These are phyloP conservation scores for Mixornis gularis DNA, from an alignment of 2,113 vertebrate species.

Conservation along the genomic window DNA sequence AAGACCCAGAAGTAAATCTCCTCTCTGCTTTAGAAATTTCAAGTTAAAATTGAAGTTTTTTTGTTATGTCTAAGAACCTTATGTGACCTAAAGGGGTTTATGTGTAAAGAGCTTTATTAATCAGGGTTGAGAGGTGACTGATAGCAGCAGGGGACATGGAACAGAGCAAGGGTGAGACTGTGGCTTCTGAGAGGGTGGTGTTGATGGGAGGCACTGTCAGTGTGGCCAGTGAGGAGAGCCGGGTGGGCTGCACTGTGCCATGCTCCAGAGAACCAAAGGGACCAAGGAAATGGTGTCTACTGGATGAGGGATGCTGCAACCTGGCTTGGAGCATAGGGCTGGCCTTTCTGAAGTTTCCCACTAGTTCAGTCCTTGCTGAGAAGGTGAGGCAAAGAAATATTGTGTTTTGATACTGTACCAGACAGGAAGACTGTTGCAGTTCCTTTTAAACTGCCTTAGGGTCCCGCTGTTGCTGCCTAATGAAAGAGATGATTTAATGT, in stretches of 20 bases:
- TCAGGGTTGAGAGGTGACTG: neutral
- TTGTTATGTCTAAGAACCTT: neutral
- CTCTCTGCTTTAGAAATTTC: neutral
- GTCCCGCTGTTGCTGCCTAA: neutral
- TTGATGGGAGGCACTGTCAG: neutral
- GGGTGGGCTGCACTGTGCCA: neutral
- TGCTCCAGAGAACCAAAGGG: neutral
- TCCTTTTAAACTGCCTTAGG: neutral
- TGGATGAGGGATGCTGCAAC: neutral
- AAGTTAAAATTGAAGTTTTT: neutral
- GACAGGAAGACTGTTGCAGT: neutral
- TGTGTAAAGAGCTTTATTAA: neutral
- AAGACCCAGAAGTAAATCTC: neutral
- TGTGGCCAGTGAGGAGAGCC: neutral
- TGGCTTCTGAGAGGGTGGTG: accelerated
- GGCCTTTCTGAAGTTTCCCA: neutral
- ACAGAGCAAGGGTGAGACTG: neutral
- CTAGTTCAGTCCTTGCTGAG: neutral
- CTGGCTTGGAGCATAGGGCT: neutral
- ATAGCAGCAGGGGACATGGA: neutral
- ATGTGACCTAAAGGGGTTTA: neutral
- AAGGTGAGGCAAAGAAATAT: neutral
- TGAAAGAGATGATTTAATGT: neutral
- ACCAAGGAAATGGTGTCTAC: neutral
- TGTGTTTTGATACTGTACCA: neutral